These are phyloP conservation scores for Pocillopora damicornis DNA, from an alignment of 64 coral and sea anemone genomes.

Conservation along the genomic window DNA sequence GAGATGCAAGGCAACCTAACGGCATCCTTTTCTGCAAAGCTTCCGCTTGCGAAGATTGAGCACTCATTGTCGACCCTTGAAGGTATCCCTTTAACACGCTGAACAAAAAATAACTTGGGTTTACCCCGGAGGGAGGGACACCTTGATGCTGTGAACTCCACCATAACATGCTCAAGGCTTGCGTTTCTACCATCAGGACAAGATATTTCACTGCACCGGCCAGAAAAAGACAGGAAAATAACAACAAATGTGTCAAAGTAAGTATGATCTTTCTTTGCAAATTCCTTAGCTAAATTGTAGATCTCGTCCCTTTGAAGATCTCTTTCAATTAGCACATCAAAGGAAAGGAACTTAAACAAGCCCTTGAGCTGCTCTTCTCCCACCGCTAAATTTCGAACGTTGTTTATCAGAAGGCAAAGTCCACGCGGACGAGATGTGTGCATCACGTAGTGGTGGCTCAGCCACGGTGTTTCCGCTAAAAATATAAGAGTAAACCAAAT, in stretches of 20 bases:
- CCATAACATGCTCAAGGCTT: constrained; percentile 3
- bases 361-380: background rate
- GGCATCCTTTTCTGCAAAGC: background rate
- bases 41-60: background rate
- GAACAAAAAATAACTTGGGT: constrained; percentile 25
- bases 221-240: background rate
- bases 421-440: background rate
- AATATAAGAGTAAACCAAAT: background rate
- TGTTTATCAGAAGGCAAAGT: constrained; percentile 33
- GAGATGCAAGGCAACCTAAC: too few species aligned
- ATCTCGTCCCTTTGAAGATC: background rate
- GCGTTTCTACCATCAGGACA: constrained; percentile 6
- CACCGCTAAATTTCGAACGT: background rate
- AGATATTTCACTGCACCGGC: background rate
- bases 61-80: background rate
- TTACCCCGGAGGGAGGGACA: background rate
- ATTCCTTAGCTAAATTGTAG: background rate
- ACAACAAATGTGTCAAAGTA: background rate
- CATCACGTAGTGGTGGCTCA: too few species aligned
- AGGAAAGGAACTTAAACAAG: background rate
- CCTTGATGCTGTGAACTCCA: background rate
- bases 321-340: background rate
- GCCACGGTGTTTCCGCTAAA: background rate
- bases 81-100: background rate
- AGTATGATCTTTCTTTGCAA: background rate